phyloP scores from a whole-genome alignment of 2,888 invertebrate species.

The Cosmorhoe ocellata region DNA sequence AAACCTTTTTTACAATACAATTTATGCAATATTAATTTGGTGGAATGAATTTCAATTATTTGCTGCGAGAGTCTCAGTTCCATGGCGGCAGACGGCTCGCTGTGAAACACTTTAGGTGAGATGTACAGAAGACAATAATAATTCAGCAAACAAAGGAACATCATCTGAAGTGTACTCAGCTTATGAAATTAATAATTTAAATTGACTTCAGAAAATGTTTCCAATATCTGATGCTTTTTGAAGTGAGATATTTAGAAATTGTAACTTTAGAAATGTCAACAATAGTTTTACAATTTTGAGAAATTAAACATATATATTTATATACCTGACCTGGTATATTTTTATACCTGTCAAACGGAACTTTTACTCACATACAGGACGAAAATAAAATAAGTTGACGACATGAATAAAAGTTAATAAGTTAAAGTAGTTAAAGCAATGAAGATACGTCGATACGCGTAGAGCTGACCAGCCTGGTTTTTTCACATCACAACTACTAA shows the following conservation, averaged over 20 bases:
- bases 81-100: conserved; percentile 55
- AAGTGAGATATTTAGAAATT: background rate
- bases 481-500: too few species aligned
- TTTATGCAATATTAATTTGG: conserved; percentile 15
- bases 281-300: too few species aligned
- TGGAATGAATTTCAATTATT: conserved; percentile 39
- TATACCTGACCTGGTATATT: too few species aligned
- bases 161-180: background rate
- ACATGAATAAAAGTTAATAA: too few species aligned
- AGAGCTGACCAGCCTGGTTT: too few species aligned
- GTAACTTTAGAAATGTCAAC: too few species aligned
- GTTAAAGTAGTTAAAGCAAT: too few species aligned
- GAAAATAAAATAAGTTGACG: too few species aligned
- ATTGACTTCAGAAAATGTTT: background rate
- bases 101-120: conserved; percentile 48
- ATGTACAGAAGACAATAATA: conserved; percentile 6
- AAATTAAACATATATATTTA: too few species aligned
- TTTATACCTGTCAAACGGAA: too few species aligned
- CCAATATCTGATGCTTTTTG: background rate
- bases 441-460: too few species aligned
- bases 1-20: background rate
- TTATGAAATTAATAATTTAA: background rate
- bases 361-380: too few species aligned
- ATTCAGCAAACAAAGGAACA: conserved; percentile 1
- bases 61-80: conserved; percentile 52